phyloP scores from a whole-genome alignment of 1,140 invertebrate genomes.

The Caerostris extrusa region DNA sequence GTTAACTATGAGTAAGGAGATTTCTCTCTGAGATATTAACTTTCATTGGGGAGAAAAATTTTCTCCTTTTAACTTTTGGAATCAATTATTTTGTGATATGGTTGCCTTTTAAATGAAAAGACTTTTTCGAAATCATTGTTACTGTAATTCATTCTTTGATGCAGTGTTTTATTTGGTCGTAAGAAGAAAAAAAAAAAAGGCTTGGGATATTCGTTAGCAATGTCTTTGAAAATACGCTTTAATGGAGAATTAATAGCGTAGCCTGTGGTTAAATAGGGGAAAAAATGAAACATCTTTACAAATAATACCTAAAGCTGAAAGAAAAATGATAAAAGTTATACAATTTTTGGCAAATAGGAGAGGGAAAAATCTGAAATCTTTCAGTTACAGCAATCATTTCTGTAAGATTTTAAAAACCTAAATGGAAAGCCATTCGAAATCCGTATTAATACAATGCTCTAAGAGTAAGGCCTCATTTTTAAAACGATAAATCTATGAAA shows the following conservation, averaged over 20 bases:
- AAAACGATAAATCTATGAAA: too few relatives aligned
- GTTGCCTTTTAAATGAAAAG: neutral
- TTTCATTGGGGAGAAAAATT: neutral
- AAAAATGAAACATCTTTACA: neutral
- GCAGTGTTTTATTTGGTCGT: neutral
- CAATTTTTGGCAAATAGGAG: too few relatives aligned
- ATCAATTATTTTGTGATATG: slow-evolving; percentile 16
- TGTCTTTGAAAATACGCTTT: neutral
- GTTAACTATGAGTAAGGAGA: neutral
- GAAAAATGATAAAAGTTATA: too few relatives aligned
- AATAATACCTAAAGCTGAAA: neutral
- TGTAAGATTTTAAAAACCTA: too few relatives aligned
- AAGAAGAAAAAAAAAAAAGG: neutral
- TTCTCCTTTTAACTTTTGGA: neutral
- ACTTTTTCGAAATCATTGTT: slow-evolving; percentile 16
- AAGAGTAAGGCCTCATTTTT: too few relatives aligned
- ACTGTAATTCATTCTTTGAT: neutral
- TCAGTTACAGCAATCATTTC: too few relatives aligned
- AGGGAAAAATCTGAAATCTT: too few relatives aligned
- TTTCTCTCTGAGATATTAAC: neutral
- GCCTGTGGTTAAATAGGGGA: neutral
- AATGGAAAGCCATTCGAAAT: too few relatives aligned
- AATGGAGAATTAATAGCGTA: slow-evolving; percentile 1
- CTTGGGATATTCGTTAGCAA: neutral
- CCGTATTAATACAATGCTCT: too few relatives aligned